These are phyloP conservation scores for Catamblyrhynchus diadema DNA, from an alignment of 2,797 vertebrate species.

Conservation along the genomic window DNA sequence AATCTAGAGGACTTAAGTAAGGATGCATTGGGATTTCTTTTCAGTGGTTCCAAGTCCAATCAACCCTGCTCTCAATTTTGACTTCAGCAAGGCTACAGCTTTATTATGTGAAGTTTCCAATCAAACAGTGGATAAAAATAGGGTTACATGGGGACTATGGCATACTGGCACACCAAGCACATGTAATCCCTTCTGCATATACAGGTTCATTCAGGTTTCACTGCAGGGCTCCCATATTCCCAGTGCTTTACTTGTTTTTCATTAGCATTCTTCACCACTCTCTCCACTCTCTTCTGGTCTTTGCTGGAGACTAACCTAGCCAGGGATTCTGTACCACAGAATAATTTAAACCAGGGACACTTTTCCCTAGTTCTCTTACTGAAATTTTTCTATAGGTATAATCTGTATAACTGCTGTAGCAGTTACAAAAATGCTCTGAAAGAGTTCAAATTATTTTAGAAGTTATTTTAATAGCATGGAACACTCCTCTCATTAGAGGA, in stretches of 20 bases:
- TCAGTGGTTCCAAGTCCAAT: neutral
- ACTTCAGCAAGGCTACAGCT: neutral
- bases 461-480: neutral
- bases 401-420: neutral
- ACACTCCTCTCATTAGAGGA: neutral
- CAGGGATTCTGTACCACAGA: rapidly evolving
- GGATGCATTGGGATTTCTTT: neutral
- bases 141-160: neutral
- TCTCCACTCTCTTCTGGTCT: neutral
- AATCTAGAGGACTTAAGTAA: neutral
- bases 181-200: neutral
- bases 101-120: neutral
- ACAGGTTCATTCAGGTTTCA: neutral
- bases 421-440: neutral
- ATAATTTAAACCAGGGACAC: neutral
- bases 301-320: neutral
- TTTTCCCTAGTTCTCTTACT: neutral
- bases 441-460: neutral
- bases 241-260: neutral
- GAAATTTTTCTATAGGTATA: neutral
- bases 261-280: neutral
- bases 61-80: neutral
- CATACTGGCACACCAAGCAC: neutral
- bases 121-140: neutral
- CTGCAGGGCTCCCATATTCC: neutral